Evolutionary conservation across 2,797 vertebrate genomes (phyloP).

Genomic region (Tauraco hartlaubi): DNA sequence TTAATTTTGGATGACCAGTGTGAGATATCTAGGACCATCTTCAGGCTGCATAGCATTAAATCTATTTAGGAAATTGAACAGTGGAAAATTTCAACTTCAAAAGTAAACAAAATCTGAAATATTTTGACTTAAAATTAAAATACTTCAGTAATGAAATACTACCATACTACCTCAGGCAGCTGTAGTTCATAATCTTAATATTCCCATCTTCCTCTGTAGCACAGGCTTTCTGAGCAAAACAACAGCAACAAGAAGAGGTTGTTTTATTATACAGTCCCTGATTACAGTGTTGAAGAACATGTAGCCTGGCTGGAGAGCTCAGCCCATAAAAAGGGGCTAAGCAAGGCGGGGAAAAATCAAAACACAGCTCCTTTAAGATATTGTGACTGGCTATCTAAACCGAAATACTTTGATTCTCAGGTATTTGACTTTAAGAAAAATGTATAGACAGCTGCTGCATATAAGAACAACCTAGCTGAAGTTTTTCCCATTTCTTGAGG

Average conservation of each 20-base stretch:
- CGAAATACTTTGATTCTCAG: not conserved
- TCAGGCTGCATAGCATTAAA: not conserved
- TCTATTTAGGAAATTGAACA: conserved; percentile 47
- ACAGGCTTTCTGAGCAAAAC: not conserved
- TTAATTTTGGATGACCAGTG: not conserved
- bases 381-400: not conserved
- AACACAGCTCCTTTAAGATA: not conserved
- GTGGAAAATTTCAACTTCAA: conserved; percentile 29
- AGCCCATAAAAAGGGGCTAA: not conserved
- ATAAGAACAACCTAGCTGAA: not conserved
- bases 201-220: not conserved
- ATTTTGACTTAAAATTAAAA: conserved; percentile 44
- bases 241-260: not conserved
- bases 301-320: not conserved
- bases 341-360: not conserved
- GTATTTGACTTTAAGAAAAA: not conserved
- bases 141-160: conserved; percentile 48
- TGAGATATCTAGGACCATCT: not conserved
- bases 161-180: not conserved
- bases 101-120: conserved; percentile 51
- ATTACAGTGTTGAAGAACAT: not conserved
- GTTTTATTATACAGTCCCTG: not conserved
- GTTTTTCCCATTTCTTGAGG: not conserved
- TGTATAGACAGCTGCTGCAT: not conserved
- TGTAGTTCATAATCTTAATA: not conserved